Evolutionary conservation across 2,888 invertebrate species (phyloP).

Genomic region (Cheilosia urbana): DNA sequence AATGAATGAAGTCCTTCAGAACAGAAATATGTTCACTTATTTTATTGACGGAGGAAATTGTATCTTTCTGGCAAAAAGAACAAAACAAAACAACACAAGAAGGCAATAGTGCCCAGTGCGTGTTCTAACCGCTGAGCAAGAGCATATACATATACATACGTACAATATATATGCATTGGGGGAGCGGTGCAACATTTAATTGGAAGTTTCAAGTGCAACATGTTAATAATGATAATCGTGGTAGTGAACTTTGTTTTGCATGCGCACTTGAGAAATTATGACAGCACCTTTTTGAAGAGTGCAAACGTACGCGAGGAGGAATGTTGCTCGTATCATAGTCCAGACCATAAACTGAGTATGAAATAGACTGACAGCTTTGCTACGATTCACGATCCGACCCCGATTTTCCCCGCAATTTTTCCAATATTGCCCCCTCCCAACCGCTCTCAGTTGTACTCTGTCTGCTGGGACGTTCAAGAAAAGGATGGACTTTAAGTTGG

Average conservation of each 20-base stretch:
- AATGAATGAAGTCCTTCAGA: conserved; percentile 38
- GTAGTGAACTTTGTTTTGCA: conserved; percentile 13
- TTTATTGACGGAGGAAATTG: not conserved
- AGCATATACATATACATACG: too few species aligned
- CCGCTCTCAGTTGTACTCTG: too few species aligned
- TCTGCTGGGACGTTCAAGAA: too few species aligned
- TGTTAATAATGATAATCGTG: conserved; percentile 25
- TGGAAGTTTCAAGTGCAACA: conserved; percentile 36
- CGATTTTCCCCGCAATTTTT: too few species aligned
- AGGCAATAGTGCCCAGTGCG: not conserved
- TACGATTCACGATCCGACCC: too few species aligned
- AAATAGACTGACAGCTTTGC: too few species aligned
- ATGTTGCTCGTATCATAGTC: too few species aligned
- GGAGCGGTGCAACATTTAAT: not conserved
- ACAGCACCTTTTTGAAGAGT: conserved; percentile 1
- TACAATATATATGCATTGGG: not conserved
- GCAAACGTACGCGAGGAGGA: not conserved
- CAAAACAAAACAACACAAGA: not conserved
- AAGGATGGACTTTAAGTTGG: too few species aligned
- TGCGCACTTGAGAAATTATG: not conserved
- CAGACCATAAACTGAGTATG: too few species aligned
- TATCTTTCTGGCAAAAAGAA: not conserved
- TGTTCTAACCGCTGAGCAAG: not conserved
- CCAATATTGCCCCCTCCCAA: too few species aligned
- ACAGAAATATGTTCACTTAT: not conserved